phyloP scores from a whole-genome alignment of 2,113 vertebrate species.

The Hippocampus comes region DNA sequence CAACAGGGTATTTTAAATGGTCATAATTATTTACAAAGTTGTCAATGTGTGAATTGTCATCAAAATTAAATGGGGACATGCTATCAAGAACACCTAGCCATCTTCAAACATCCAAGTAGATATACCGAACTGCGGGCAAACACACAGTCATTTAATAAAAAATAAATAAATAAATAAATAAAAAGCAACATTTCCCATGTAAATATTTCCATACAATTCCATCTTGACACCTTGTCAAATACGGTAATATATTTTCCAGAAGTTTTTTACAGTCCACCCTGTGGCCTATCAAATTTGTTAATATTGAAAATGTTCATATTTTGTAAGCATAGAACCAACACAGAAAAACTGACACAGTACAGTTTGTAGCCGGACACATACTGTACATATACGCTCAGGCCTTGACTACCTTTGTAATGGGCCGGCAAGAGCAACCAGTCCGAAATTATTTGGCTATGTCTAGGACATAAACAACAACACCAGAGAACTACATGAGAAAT shows the following conservation, averaged over 20 bases:
- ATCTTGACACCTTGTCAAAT: background rate
- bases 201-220: background rate
- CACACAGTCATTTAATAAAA: background rate
- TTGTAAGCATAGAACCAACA: conserved; percentile 55
- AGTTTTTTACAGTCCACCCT: conserved; percentile 14
- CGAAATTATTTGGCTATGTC: conserved; percentile 31
- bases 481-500: background rate
- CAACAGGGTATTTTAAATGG: background rate
- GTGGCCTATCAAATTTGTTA: conserved; percentile 21
- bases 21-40: background rate
- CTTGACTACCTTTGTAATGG: conserved; percentile 15
- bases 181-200: background rate
- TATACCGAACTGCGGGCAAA: background rate
- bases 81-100: background rate
- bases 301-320: conserved; percentile 28
- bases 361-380: conserved; percentile 41
- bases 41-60: background rate
- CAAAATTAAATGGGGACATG: background rate
- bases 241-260: background rate
- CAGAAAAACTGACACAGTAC: conserved; percentile 30
- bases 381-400: conserved; percentile 22
- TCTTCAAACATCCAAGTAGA: background rate
- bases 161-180: too few relatives aligned
- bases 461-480: conserved; percentile 29
- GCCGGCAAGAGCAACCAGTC: conserved; percentile 8